Evolutionary conservation across 1,140 invertebrate species (phyloP).

Genomic region (Himalopsyche phryganea): DNA sequence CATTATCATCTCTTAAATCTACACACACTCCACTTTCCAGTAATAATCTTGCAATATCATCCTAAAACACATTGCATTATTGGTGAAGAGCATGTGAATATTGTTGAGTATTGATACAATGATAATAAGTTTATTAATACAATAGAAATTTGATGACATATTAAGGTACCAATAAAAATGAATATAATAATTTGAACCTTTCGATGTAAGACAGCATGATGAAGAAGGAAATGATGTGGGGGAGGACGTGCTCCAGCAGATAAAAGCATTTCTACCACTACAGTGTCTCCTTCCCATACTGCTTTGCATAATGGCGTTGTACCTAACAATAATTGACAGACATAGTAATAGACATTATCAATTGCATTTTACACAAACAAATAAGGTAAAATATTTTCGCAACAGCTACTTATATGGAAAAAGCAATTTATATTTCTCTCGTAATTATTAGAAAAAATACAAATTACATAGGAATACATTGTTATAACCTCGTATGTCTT

Average conservation of each 20-base stretch:
- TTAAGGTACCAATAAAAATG: too few species aligned
- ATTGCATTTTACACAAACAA: background rate
- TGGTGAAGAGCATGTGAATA: too few species aligned
- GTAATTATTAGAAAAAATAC: too few species aligned
- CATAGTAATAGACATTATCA: too few species aligned
- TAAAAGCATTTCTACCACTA: conserved; percentile 22
- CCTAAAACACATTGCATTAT: conserved; percentile 17
- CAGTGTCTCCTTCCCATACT: conserved; percentile 17
- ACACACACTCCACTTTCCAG: conserved; percentile 47
- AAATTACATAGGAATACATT: conserved; percentile 1
- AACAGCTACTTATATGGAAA: too few species aligned
- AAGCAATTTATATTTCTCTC: background rate
- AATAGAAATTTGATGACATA: too few species aligned
- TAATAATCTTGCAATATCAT: conserved; percentile 34
- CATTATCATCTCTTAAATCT: conserved; percentile 56
- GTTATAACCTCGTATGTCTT: conserved; percentile 12
- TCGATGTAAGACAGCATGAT: conserved; percentile 28
- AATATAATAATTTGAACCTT: conserved; percentile 12
- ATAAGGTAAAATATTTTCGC: too few species aligned
- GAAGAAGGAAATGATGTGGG: conserved; percentile 28
- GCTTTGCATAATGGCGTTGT: conserved; percentile 30
- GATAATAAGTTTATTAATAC: too few species aligned
- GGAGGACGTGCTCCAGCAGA: conserved; percentile 25
- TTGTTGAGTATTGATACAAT: too few species aligned
- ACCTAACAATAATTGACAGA: too few species aligned